Base-by-base conservation (phyloP, 2,888 invertebrate species). In the Eristalis tenax region DNA sequence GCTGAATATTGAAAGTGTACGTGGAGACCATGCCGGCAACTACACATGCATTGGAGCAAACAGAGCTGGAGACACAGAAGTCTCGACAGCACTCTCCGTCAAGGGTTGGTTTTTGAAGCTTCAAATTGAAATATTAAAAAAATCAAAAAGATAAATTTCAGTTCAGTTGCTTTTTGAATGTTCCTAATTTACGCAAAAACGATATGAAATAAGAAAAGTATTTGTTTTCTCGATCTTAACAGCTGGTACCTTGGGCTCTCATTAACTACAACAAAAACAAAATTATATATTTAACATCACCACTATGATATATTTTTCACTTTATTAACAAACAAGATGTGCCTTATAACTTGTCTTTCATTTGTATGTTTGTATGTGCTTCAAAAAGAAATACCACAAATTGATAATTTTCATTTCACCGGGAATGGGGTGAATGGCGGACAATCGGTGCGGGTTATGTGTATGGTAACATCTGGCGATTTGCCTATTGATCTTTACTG, bases 401-500 rank as follows among this genome's bases (percentile, higher is more conserved):
- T 94, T 89, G 94, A 94, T 88, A 94, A 94, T 87, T 94, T 94
- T 90, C 92, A 92, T 89, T 94, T 94, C 89, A 94, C 94, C 91
- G 90, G 91, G 65, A 93, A 93, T 86, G 94, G 94, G 75, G 92
- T 94, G 57, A 94, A 93, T 90, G 94, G 94, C 83, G 94, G 94
- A 64, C 93, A 93, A 89, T 93, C 94, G 73, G 93, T 94, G 35
- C 93, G 94, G 88, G 92, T 94, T 65, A 93, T 94, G 91, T 97
- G 96, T 93, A 95, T 95, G 89, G 95, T 96, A 89, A 94, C 95
- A 89, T 95, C 96, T 90, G 97, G 97, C 87, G 97, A 98, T 93
- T 94, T 96, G 90, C 97, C 97, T 69, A 94, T 97, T 89, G 95
- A 94, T 89, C 95, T 98, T 83, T 94, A 94, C 88, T 98, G 94